Base-by-base conservation (phyloP, 2,113 vertebrate species). In the Seriola quinqueradiata region DNA sequence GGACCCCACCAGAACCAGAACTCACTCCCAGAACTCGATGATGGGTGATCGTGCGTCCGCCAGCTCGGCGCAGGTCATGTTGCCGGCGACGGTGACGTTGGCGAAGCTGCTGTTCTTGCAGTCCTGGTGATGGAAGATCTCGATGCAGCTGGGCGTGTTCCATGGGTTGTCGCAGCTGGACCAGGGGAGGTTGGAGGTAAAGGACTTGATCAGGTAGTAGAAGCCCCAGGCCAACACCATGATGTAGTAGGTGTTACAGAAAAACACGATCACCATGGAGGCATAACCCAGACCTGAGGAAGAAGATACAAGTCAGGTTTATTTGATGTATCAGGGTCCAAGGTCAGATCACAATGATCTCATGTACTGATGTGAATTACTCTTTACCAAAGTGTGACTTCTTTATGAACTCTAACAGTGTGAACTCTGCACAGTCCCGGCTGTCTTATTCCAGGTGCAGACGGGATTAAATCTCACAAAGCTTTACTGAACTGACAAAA, bases 201-300 rank as follows among this genome's bases (percentile, higher is more conserved):
- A 96, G 14, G 95, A 96, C 82, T 95, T 94, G 78, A 96, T 93
- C 59, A 96, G 90, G 93, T 96, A 96, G 89, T 96, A 96, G 84
- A 96, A 95, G 52, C 90, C 95, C 96, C 96, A 96, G n/a, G 95
- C 93, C 90, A 96, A 71, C n/a, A 96, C 95, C 96, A 96, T 96
- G 89, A 96, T 96, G 93, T 96, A 96, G 87, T 96, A 96, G 0
- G 96, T 96, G 93, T 96, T 96, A 60, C 96, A 96, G 91, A 96
- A 96, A 66, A 96, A 96, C 72, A 96, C 95, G 1, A 96, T 96
- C 19, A 96, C 96, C 95, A 96, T 96, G 61, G 96, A 96, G 34
- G 96, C 89, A 3, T 90, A 96, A 3, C 96, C 96, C 40, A 96
- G 82, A 69, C 96, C 96, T 96, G 84, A 75, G 69, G 34, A 71